A percentile compares a stretch with the other conserved stretches of the same genome.
Conservation (phyloP, 2,888 invertebrate genomes). For the Coremacera marginata region DNA sequence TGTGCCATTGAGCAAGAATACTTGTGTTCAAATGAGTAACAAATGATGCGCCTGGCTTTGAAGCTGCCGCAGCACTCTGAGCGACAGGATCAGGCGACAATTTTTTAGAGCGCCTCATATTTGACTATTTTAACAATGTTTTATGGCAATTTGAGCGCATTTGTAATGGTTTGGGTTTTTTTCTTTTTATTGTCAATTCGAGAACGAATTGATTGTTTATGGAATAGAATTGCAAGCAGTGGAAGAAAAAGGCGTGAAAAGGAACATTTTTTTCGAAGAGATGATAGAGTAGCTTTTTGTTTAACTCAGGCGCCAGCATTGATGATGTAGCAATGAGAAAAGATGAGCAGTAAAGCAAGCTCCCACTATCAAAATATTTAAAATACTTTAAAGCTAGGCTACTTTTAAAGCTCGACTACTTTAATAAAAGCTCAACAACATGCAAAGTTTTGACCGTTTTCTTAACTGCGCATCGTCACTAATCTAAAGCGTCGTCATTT, state of each 20-base stretch:
- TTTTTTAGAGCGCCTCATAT: not conserved
- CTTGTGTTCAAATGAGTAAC: not conserved
- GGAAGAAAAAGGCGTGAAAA: not conserved
- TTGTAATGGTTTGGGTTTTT: not conserved
- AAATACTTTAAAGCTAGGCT: not conserved
- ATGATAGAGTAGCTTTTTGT: not conserved
- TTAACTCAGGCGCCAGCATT: not conserved
- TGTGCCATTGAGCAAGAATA: not conserved
- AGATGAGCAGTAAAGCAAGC: not conserved
- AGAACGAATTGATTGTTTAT: slow-evolving; percentile 16
- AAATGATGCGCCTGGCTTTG: not conserved
- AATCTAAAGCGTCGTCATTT: slow-evolving; percentile 8
- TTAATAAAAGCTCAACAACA: no score
- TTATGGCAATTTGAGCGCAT: not conserved
- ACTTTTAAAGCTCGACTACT: no score
- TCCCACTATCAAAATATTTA: not conserved
- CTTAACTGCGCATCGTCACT: not conserved
- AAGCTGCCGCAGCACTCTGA: not conserved
- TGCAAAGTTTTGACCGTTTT: no score
- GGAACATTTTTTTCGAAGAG: not conserved
- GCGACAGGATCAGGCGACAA: not conserved
- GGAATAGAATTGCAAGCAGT: not conserved
- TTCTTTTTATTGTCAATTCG: not conserved
- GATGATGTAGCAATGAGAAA: not conserved
- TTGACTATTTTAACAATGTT: not conserved